Conservation (phyloP, 2,888 invertebrate genomes). For the Microplitis deprimator region DNA sequence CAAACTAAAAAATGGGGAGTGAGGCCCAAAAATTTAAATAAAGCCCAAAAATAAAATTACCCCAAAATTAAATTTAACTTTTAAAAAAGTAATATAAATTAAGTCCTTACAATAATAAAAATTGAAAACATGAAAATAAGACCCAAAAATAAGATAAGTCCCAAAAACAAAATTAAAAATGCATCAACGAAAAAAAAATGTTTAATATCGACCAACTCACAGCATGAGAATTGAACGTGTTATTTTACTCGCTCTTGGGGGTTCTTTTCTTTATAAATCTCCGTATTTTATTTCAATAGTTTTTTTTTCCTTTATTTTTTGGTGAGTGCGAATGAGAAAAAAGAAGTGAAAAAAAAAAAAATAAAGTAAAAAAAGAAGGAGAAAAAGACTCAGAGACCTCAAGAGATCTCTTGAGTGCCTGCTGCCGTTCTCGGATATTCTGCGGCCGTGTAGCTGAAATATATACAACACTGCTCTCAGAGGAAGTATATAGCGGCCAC, state of each 20-base stretch:
- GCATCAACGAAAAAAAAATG: too few relatives aligned
- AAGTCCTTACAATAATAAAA: too few relatives aligned
- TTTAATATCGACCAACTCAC: conserved; percentile 5
- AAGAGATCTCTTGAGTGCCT: neutral
- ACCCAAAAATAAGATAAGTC: too few relatives aligned
- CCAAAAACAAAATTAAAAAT: too few relatives aligned
- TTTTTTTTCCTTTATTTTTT: conserved; percentile 28
- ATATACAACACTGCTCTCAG: neutral
- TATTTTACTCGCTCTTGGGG: conserved; percentile 65
- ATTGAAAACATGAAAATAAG: too few relatives aligned
- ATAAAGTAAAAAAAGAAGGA: too few relatives aligned
- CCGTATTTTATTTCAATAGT: conserved; percentile 25
- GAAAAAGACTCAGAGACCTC: conserved; percentile 16
- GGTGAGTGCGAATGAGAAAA: conserved; percentile 35
- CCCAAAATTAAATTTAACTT: too few relatives aligned
- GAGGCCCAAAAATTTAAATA: too few relatives aligned
- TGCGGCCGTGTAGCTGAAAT: neutral
- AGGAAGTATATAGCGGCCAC: conserved; percentile 17
- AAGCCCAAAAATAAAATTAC: too few relatives aligned
- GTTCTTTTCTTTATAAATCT: conserved; percentile 51
- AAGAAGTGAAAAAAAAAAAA: conserved; percentile 9
- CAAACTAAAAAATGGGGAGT: too few relatives aligned
- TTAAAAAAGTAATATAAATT: too few relatives aligned
- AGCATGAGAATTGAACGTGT: conserved; percentile 47
- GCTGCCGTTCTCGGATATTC: neutral